Evolutionary conservation across 2,797 vertebrate species (phyloP).

Genomic region (Sus cebifrons): DNA sequence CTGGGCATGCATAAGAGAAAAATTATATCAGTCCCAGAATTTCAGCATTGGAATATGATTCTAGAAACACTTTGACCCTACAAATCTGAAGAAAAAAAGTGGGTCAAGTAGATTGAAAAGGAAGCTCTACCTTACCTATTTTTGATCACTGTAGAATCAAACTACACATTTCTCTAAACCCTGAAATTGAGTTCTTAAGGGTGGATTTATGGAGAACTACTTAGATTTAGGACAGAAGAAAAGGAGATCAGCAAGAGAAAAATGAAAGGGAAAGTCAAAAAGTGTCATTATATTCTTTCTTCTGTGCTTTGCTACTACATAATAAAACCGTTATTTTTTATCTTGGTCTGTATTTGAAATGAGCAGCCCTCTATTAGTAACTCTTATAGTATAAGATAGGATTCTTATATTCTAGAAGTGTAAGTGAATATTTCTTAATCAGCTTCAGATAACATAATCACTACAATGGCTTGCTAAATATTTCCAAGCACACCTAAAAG

Average conservation of each 20-base stretch:
- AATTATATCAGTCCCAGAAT: not conserved
- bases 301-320: slow-evolving; percentile 54
- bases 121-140: not conserved
- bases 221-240: slow-evolving; percentile 49
- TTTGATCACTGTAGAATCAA: slow-evolving; percentile 70
- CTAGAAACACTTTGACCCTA: slow-evolving; percentile 35
- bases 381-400: not conserved
- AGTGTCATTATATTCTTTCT: slow-evolving; percentile 56
- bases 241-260: slow-evolving; percentile 18
- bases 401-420: slow-evolving; percentile 43
- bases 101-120: slow-evolving; percentile 67
- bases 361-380: slow-evolving; percentile 67
- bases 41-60: not conserved
- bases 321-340: slow-evolving; percentile 72
- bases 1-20: not conserved
- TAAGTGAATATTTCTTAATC: slow-evolving; percentile 65
- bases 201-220: slow-evolving; percentile 64
- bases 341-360: slow-evolving; percentile 76
- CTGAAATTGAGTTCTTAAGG: slow-evolving; percentile 73
- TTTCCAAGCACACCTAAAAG: slow-evolving; percentile 68
- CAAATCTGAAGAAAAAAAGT: slow-evolving; percentile 57
- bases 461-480: slow-evolving; percentile 74
- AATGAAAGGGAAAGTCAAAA: slow-evolving; percentile 53
- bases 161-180: slow-evolving; percentile 49
- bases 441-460: slow-evolving; percentile 70